Conservation (phyloP, 2,888 invertebrate species). For the Agrochola litura region DNA sequence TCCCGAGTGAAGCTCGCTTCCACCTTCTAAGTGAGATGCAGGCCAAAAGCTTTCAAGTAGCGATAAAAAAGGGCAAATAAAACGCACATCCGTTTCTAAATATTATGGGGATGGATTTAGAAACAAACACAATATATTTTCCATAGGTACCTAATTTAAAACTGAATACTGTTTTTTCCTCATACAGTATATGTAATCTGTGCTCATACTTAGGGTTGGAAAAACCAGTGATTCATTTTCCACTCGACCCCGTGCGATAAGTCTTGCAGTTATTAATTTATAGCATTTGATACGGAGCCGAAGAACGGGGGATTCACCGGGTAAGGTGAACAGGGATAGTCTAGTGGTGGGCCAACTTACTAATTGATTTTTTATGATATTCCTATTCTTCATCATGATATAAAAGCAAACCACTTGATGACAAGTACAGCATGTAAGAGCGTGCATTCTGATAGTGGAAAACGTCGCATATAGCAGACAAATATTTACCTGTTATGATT, state of each 20-base stretch:
- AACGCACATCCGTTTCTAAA: background rate
- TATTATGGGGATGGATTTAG: background rate
- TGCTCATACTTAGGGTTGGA: no score
- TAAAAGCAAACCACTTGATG: no score
- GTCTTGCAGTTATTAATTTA: background rate
- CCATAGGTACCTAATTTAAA: background rate
- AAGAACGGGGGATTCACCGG: slow-evolving; percentile 16
- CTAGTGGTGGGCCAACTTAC: slow-evolving; percentile 35
- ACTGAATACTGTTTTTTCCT: slow-evolving; percentile 34
- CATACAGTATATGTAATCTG: no score
- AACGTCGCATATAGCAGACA: no score
- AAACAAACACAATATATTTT: background rate
- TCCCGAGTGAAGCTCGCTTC: no score
- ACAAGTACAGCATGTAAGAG: no score
- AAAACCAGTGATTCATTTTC: slow-evolving; percentile 39
- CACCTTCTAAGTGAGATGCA: no score
- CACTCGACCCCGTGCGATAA: slow-evolving; percentile 30
- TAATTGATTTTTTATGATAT: background rate
- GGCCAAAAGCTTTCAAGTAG: no score
- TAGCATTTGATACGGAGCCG: background rate
- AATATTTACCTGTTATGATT: no score
- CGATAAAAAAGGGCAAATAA: no score
- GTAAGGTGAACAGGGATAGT: background rate
- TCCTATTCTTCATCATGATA: background rate
- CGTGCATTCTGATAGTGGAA: no score